These are phyloP conservation scores for Oxygymnocypris stewartii DNA, from an alignment of 2,113 vertebrate genomes.

Conservation along the genomic window DNA sequence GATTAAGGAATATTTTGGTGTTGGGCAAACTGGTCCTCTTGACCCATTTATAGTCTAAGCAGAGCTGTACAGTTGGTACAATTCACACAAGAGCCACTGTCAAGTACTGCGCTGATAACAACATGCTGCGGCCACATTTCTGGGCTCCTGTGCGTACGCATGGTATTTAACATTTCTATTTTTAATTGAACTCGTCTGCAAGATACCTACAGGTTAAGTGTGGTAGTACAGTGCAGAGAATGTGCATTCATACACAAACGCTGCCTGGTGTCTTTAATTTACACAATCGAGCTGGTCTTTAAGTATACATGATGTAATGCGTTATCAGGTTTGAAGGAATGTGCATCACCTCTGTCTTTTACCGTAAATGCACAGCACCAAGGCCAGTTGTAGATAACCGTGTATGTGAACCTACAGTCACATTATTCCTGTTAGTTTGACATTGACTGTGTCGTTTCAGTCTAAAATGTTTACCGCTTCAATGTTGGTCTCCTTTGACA, in stretches of 20 bases:
- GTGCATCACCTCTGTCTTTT: background rate
- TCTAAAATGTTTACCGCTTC: background rate
- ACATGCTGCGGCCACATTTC: background rate
- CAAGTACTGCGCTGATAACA: slow-evolving; percentile 2
- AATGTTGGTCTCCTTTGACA: background rate
- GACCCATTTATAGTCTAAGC: background rate
- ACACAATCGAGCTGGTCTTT: background rate
- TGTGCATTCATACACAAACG: background rate
- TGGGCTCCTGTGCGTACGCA: background rate
- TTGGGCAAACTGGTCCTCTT: background rate
- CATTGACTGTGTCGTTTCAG: background rate
- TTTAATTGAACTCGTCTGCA: background rate
- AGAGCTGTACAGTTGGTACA: background rate
- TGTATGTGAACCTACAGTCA: background rate
- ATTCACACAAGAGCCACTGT: background rate
- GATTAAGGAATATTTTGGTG: background rate
- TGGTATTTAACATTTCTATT: slow-evolving; percentile 20
- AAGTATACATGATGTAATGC: background rate
- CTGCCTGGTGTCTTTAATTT: background rate
- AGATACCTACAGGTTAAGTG: background rate
- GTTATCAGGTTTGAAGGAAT: background rate
- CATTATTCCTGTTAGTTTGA: too few species aligned
- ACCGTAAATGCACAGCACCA: background rate
- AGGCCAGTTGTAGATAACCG: background rate
- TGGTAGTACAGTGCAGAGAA: background rate